Base-by-base conservation (phyloP, 2,797 vertebrate species). In the Diplodus sargus region DNA sequence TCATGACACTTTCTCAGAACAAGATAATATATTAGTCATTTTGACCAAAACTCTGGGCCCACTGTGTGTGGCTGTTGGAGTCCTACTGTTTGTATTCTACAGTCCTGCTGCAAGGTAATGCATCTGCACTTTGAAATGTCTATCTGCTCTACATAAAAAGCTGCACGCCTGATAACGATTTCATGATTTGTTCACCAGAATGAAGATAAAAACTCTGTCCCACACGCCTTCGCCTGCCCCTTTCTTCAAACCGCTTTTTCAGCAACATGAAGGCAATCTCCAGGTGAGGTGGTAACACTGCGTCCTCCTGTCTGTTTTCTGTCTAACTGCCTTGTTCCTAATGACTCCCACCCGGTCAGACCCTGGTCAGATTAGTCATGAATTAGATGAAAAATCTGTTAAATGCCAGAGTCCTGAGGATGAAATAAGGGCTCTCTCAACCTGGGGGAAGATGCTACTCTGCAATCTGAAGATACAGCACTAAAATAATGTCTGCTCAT, bases 161-260 rank as follows among this genome's bases (percentile, higher is more conserved):
- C 4, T 3, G 4, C 28, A 23, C 42, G 0, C n/a, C 20, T 43
- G 0, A n/a, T 28, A 52, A 59, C 73, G 6, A 39, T 43, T 58
- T 74, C 2, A 13, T 53, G 17, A 23, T 73, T 70, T 70, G 16
- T 42, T 0, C 9, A 1, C 52, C 83, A 94, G 88, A 53, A 82
- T 89, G 91, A 93, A 89, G 85, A 88, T 92, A 25, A 90, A 87
- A 77, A 48, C 80, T 42, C 43, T 91, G 39, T 79, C 76, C 16
- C 47, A 84, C 59, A 86, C 84, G 0, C 91, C 93, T 1, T 89
- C 91, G 0, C 93, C 93, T 0, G 93, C 82, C 5, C 82, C 89
- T 2, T 93, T 93, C 81, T 94, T 93, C 51, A 59, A 85, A 47
- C 81, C 89, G 52, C 62, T 92, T 1, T 92, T 87, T 71, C 71